phyloP scores from a whole-genome alignment of 2,797 vertebrate genomes.

The Chiloscyllium punctatum region DNA sequence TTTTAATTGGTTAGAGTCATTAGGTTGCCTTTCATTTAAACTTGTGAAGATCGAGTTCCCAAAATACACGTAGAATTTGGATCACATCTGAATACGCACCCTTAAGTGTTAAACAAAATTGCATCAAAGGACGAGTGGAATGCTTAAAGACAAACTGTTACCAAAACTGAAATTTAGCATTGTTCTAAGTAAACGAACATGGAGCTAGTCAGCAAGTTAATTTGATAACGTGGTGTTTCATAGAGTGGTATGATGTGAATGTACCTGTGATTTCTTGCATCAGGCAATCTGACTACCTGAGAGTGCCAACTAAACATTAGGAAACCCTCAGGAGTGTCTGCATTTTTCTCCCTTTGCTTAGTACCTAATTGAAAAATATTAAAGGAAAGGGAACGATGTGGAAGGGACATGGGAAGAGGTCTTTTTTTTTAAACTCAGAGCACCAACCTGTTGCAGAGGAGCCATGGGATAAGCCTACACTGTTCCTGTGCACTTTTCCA shows the following conservation, averaged over 20 bases:
- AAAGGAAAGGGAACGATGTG: neutral
- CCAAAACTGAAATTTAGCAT: neutral
- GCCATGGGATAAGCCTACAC: neutral
- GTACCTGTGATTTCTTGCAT: neutral
- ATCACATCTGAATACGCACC: neutral
- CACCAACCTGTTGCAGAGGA: neutral
- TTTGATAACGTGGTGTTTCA: neutral
- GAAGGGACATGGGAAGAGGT: neutral
- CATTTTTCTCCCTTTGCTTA: neutral
- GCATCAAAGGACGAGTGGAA: neutral
- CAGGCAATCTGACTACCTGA: neutral
- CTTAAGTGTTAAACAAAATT: neutral
- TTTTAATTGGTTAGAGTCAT: neutral
- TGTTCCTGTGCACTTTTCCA: neutral
- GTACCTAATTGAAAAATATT: neutral
- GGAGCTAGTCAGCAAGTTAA: neutral
- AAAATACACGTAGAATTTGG: too few relatives aligned
- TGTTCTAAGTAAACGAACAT: neutral
- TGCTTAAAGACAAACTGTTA: neutral
- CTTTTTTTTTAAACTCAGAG: neutral
- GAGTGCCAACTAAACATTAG: neutral
- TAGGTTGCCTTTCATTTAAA: neutral
- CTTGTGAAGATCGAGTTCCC: neutral
- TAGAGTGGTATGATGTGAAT: neutral
- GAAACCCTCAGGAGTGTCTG: neutral